Evolutionary conservation across 2,888 invertebrate genomes (phyloP).

Genomic region (Hypsopygia costalis): DNA sequence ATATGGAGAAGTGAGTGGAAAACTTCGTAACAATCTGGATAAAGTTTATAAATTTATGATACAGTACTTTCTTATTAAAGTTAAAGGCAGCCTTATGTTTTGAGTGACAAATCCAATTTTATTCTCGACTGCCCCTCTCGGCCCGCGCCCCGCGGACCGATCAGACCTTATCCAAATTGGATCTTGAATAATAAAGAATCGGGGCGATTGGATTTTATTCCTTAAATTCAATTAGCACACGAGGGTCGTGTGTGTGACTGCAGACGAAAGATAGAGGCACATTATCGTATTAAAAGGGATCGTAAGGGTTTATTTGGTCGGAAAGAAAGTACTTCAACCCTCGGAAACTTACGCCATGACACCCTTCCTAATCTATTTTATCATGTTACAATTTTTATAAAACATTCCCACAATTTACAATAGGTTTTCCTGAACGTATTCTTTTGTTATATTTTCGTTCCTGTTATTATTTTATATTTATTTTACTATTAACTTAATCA

Average conservation of each 20-base stretch:
- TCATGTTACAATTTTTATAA: constrained; percentile 3
- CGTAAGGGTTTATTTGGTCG: constrained; percentile 50
- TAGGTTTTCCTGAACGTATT: background rate
- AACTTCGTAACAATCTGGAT: constrained; percentile 11
- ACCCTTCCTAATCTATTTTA: constrained; percentile 3
- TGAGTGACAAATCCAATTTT: constrained; percentile 81
- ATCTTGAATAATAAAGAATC: constrained; percentile 82
- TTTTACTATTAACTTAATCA: no score
- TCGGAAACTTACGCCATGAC: constrained; percentile 5
- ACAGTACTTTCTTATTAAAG: constrained; percentile 39
- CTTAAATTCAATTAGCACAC: constrained; percentile 82
- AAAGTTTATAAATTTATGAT: constrained; percentile 20
- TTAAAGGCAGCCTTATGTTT: constrained; percentile 75
- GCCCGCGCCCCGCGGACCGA: constrained; percentile 66
- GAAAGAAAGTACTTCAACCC: constrained; percentile 16
- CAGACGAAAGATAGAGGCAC: constrained; percentile 76
- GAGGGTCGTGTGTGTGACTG: constrained; percentile 78
- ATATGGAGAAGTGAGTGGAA: constrained; percentile 9
- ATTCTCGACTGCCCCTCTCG: constrained; percentile 70
- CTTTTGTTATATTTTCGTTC: no score
- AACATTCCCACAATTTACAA: background rate
- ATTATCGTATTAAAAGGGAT: constrained; percentile 76
- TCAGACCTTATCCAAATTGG: constrained; percentile 82
- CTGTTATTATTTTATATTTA: no score
- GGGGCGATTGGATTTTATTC: constrained; percentile 81